phyloP scores from a whole-genome alignment of 1,140 invertebrate species.

The Scaptomyza hsui region DNA sequence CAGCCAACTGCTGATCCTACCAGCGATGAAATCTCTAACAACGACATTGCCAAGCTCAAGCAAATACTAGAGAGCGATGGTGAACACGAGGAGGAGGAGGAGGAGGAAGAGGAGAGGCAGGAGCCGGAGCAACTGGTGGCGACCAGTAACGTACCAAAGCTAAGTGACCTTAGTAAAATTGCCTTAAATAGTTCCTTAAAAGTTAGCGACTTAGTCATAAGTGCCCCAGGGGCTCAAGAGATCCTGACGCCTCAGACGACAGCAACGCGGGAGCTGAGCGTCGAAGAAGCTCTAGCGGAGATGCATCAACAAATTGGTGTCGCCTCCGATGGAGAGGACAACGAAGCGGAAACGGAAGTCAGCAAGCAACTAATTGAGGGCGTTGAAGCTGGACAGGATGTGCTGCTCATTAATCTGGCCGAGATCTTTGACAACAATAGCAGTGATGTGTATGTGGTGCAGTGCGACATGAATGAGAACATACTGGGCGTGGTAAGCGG shows the following conservation, averaged over 20 bases:
- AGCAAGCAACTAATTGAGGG: conserved; percentile 32
- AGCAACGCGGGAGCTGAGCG: conserved; percentile 64
- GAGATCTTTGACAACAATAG: conserved; percentile 78
- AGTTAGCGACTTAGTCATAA: conserved; percentile 57
- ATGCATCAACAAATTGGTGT: conserved; percentile 79
- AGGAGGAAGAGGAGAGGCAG: conserved; percentile 8
- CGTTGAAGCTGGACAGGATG: conserved; percentile 50
- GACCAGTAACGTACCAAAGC: conserved; percentile 68
- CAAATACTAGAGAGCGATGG: conserved; percentile 68
- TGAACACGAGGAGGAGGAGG: conserved; percentile 31
- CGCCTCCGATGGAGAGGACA: conserved; percentile 66
- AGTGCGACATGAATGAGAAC: conserved; percentile 83
- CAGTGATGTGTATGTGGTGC: conserved; percentile 78
- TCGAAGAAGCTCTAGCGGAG: conserved; percentile 79
- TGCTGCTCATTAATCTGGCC: conserved; percentile 74
- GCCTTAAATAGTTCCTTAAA: conserved; percentile 84
- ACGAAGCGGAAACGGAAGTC: conserved; percentile 26
- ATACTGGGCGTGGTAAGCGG: conserved; percentile 62
- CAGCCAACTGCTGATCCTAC: background rate
- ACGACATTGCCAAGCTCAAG: conserved; percentile 75
- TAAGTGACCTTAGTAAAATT: conserved; percentile 84
- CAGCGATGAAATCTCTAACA: conserved; percentile 33
- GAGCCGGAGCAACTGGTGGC: background rate
- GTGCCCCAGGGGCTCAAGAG: conserved; percentile 7
- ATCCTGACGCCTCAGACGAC: background rate